These are phyloP conservation scores for Trichonephila clavata DNA, from an alignment of 1,140 invertebrate genomes.

Conservation along the genomic window DNA sequence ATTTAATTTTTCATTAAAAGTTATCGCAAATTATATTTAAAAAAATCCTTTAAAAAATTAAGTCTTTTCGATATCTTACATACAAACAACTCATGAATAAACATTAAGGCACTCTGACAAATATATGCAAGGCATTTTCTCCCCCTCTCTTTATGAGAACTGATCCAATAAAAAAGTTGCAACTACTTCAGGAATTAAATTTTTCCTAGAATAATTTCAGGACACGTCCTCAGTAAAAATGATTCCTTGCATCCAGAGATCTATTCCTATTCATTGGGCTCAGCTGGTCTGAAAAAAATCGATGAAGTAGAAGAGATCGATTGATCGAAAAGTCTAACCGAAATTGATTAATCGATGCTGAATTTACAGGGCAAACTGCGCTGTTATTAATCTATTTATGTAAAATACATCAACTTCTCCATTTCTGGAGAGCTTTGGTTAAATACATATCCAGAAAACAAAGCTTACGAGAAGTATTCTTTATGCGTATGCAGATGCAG, in stretches of 20 bases:
- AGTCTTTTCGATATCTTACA: too few species aligned
- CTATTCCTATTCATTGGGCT: slow-evolving; percentile 15
- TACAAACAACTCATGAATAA: too few species aligned
- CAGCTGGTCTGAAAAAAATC: slow-evolving; percentile 46
- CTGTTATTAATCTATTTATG: slow-evolving; percentile 23
- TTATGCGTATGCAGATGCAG: slow-evolving; percentile 14
- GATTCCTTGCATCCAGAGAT: background rate
- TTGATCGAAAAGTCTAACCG: slow-evolving; percentile 14
- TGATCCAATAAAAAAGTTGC: background rate
- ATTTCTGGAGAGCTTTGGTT: background rate
- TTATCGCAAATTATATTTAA: too few species aligned
- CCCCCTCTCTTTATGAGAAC: background rate
- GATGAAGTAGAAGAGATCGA: slow-evolving; percentile 28
- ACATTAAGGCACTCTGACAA: too few species aligned
- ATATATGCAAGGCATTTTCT: too few species aligned
- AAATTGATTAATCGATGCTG: slow-evolving; percentile 17
- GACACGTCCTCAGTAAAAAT: background rate
- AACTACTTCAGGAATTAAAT: slow-evolving; percentile 4
- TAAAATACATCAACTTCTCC: slow-evolving; percentile 26
- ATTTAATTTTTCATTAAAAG: too few species aligned
- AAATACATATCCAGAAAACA: slow-evolving; percentile 10
- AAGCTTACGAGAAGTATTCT: background rate
- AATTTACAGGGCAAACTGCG: slow-evolving; percentile 8
- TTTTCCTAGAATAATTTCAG: background rate
- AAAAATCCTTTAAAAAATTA: too few species aligned